Percentiles rank a stretch among this genome's conserved stretches.
Evolutionary conservation across 2,113 vertebrate species (phyloP).

Genomic region (Pyrgilauda ruficollis): DNA sequence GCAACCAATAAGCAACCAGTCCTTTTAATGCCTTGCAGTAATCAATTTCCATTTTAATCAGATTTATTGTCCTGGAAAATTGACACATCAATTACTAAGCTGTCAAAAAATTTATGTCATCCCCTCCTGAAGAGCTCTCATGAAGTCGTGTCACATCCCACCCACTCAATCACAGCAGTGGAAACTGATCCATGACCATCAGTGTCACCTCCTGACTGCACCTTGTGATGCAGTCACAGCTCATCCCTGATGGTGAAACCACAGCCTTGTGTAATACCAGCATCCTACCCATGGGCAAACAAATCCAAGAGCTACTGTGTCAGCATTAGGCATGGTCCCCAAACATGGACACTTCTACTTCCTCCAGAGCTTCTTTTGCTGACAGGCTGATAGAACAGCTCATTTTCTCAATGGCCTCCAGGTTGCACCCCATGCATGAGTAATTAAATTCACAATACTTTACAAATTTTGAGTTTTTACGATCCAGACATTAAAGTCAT

Average conservation of each 20-base stretch:
- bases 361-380: not conserved
- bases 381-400: not conserved
- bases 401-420: accelerated
- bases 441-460: not conserved
- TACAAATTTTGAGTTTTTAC: not conserved
- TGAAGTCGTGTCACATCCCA: not conserved
- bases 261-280: not conserved
- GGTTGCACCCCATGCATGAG: accelerated
- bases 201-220: not conserved
- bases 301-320: not conserved
- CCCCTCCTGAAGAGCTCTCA: not conserved
- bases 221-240: not conserved
- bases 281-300: not conserved
- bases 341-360: not conserved
- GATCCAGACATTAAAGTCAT: not conserved
- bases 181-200: not conserved
- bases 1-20: not conserved
- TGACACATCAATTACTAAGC: not conserved
- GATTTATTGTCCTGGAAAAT: not conserved
- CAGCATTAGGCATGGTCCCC: not conserved
- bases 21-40: not conserved
- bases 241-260: not conserved
- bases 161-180: not conserved
- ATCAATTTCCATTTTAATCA: not conserved
- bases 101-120: not conserved